Evolutionary conservation across 2,888 invertebrate species (phyloP).

Genomic region (Ormyrus labotus): DNA sequence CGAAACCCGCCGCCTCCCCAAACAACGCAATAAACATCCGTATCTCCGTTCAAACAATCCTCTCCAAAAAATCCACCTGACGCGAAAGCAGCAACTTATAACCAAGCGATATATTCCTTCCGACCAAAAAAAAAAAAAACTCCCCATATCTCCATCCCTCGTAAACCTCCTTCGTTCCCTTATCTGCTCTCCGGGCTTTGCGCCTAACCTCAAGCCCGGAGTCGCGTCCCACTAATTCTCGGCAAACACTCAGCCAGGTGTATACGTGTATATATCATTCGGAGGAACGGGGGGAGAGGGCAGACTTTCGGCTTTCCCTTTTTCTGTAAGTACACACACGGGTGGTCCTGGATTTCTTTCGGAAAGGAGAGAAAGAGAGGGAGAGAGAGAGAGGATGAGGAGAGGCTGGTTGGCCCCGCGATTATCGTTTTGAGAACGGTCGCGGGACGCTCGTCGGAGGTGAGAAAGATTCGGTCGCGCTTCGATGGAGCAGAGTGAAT

Average conservation of each 20-base stretch:
- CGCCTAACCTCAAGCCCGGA: neutral
- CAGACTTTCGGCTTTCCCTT: too few species aligned
- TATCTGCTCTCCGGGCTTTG: slow-evolving; percentile 17
- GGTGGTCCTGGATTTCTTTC: too few species aligned
- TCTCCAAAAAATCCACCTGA: slow-evolving; percentile 20
- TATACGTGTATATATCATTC: too few species aligned
- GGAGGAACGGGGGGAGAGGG: neutral
- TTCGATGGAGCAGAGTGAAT: too few species aligned
- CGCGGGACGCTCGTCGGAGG: too few species aligned
- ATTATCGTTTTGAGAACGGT: too few species aligned
- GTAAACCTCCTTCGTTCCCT: slow-evolving; percentile 15
- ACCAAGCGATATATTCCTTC: neutral
- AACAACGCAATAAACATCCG: neutral
- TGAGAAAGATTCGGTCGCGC: too few species aligned
- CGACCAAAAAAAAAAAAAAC: neutral
- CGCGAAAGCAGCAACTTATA: neutral
- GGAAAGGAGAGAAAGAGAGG: neutral
- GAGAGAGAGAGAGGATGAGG: slow-evolving; percentile 1
- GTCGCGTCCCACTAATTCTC: slow-evolving; percentile 28
- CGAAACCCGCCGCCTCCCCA: too few species aligned
- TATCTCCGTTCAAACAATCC: neutral
- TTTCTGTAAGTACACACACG: too few species aligned
- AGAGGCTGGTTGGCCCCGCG: neutral
- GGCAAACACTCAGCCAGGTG: neutral
- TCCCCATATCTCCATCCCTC: slow-evolving; percentile 17